Conservation (phyloP, 2,113 vertebrate genomes). For the Pholis gunnellus region DNA sequence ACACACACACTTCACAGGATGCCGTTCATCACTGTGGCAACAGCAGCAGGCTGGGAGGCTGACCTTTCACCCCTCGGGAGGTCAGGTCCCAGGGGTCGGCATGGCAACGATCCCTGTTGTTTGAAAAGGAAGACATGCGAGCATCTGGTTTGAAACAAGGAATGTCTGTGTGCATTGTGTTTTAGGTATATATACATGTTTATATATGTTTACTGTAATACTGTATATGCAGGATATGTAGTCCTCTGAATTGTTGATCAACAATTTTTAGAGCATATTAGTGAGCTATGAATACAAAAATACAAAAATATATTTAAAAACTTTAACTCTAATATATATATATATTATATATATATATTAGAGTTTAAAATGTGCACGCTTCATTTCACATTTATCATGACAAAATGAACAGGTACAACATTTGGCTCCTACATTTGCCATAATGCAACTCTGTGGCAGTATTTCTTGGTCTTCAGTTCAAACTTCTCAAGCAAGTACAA, state of each 20-base stretch:
- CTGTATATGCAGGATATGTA: neutral
- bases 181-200: slow-evolving; percentile 2
- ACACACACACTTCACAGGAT: slow-evolving; percentile 68
- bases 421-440: neutral
- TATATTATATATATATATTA: too few relatives aligned
- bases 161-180: slow-evolving; percentile 48
- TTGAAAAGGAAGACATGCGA: slow-evolving; percentile 72
- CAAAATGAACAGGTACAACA: neutral
- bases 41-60: slow-evolving; percentile 76
- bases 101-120: slow-evolving; percentile 74
- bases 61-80: slow-evolving; percentile 80
- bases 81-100: slow-evolving; percentile 72
- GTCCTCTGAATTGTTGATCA: neutral
- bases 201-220: neutral
- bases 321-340: too few relatives aligned
- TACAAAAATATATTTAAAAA: neutral
- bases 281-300: neutral
- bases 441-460: neutral
- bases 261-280: neutral
- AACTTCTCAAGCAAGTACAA: neutral
- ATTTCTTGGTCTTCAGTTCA: neutral
- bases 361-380: too few relatives aligned
- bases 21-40: slow-evolving; percentile 77
- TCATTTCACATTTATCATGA: neutral
- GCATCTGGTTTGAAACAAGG: slow-evolving; percentile 77